Conservation (phyloP, 2,888 invertebrate genomes). For the Rotaria sp. region DNA sequence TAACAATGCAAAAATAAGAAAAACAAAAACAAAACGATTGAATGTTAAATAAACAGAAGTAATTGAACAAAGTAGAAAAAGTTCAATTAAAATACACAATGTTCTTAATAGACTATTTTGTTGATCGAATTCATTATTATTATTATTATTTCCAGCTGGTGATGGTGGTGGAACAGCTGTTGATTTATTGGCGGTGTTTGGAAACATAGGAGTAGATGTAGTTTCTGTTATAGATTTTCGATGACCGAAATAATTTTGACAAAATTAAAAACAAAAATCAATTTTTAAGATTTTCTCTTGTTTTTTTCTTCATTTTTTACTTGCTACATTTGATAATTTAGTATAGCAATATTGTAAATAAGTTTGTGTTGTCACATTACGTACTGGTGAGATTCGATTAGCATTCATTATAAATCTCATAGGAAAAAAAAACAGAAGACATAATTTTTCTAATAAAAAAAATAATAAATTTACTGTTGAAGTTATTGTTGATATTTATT, state of each 20-base stretch:
- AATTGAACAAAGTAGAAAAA: neutral
- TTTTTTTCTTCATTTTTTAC: neutral
- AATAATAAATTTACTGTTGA: neutral
- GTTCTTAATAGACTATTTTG: neutral
- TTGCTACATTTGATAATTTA: neutral
- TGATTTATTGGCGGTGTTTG: neutral
- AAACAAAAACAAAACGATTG: neutral
- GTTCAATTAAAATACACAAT: neutral
- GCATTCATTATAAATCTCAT: neutral
- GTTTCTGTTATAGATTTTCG: neutral
- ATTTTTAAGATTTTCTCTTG: neutral
- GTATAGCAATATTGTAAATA: slow-evolving; percentile 2
- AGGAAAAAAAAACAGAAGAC: neutral
- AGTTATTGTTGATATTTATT: neutral
- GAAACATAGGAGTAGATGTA: neutral
- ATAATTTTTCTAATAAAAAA: neutral
- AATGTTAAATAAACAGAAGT: neutral
- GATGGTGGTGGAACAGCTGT: neutral
- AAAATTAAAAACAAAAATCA: neutral
- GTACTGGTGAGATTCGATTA: too few relatives aligned
- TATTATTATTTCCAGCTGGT: neutral
- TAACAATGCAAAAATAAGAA: neutral
- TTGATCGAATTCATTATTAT: neutral
- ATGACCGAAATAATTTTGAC: neutral
- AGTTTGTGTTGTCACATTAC: neutral